These are phyloP conservation scores for Eupeodes latifasciatus DNA, from an alignment of 2,888 invertebrate genomes.

Conservation along the genomic window DNA sequence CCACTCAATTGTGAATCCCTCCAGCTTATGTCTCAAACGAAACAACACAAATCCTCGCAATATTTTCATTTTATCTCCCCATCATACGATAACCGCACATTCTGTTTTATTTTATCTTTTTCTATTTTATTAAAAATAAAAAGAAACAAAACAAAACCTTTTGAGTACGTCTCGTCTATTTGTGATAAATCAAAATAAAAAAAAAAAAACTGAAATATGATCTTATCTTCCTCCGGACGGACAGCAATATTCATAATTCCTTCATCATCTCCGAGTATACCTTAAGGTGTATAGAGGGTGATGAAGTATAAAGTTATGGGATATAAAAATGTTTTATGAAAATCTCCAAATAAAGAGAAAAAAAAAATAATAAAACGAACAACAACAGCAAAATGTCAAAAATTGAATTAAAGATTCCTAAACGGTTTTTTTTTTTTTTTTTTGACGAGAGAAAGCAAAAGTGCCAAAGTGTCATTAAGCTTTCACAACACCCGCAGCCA, in stretches of 20 bases:
- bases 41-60: conserved; percentile 50
- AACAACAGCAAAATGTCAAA: conserved; percentile 1
- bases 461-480: conserved; percentile 60
- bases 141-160: background rate
- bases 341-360: conserved; percentile 33
- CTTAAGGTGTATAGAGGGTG: background rate
- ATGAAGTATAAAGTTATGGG: background rate
- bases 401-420: conserved; percentile 63
- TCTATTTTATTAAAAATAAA: background rate
- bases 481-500: conserved; percentile 41
- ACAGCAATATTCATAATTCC: conserved; percentile 59
- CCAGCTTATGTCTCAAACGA: conserved; percentile 35
- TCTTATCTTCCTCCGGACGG: conserved; percentile 31
- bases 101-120: conserved; percentile 19
- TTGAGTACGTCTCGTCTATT: background rate
- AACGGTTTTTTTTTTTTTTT: conserved; percentile 22
- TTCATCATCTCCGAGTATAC: background rate
- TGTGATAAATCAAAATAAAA: background rate
- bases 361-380: conserved; percentile 1
- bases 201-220: conserved; percentile 34
- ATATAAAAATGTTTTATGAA: conserved; percentile 2
- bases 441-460: conserved; percentile 64
- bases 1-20: conserved; percentile 37
- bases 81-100: background rate
- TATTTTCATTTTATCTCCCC: conserved; percentile 4